phyloP scores from a whole-genome alignment of 1,140 invertebrate species.

The Pentalonia nigronervosa region DNA sequence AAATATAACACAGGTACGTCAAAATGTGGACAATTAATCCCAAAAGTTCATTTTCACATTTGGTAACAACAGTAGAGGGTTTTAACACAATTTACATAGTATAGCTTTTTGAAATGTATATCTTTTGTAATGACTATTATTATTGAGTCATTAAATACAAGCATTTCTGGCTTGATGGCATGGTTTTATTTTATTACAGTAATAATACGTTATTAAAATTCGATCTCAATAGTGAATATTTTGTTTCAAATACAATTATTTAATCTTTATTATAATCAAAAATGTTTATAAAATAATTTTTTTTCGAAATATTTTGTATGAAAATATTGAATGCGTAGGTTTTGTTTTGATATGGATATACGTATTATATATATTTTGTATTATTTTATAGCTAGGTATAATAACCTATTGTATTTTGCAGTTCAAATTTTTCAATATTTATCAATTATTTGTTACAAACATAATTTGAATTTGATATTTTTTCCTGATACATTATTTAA shows the following conservation, averaged over 20 bases:
- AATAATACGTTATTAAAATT: neutral
- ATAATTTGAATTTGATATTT: neutral
- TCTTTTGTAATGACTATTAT: neutral
- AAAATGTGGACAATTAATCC: conserved; percentile 16
- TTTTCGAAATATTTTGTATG: neutral
- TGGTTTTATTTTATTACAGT: neutral
- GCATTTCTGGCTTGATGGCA: neutral
- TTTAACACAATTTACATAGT: neutral
- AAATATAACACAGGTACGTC: neutral
- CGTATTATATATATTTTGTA: neutral
- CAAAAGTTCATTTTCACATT: neutral
- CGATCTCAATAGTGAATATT: neutral
- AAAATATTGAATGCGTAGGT: neutral
- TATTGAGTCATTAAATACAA: neutral
- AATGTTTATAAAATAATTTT: neutral
- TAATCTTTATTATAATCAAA: neutral
- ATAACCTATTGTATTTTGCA: neutral
- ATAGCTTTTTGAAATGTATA: conserved; percentile 13
- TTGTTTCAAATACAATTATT: neutral
- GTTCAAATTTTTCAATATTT: neutral
- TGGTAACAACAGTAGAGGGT: neutral
- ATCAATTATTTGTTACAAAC: too few species aligned
- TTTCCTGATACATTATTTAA: neutral
- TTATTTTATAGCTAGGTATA: neutral
- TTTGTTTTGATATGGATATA: neutral